Evolutionary conservation across 1,140 invertebrate genomes (phyloP).

Genomic region (Ips typographus): DNA sequence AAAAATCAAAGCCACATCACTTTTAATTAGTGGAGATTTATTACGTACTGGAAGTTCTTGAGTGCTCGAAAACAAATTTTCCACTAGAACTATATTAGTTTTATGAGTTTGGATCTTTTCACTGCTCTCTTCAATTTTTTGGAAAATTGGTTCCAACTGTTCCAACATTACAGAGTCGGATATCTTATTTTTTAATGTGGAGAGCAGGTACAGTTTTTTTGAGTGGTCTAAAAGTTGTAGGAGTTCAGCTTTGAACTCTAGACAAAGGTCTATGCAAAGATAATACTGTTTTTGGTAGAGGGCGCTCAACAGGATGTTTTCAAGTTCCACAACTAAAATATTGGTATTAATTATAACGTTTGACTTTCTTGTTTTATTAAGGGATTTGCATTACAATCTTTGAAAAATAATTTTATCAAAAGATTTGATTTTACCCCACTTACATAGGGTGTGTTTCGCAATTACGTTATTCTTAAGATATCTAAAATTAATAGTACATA

Average conservation of each 20-base stretch:
- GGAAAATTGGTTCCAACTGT: conserved; percentile 39
- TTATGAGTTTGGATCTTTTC: conserved; percentile 24
- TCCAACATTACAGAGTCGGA: conserved; percentile 30
- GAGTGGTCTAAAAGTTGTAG: conserved; percentile 38
- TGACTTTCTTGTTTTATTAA: too few relatives aligned
- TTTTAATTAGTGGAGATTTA: neutral
- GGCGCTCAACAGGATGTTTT: conserved; percentile 43
- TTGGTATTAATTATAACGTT: neutral
- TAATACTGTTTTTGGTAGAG: conserved; percentile 46
- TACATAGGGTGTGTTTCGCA: too few relatives aligned
- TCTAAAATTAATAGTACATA: neutral
- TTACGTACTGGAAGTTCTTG: conserved; percentile 5
- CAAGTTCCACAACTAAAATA: conserved; percentile 39
- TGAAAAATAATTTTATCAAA: too few relatives aligned
- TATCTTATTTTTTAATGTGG: conserved; percentile 44
- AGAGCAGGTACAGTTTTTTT: conserved; percentile 43
- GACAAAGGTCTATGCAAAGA: conserved; percentile 47
- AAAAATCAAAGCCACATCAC: conserved; percentile 16
- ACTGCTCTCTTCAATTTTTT: conserved; percentile 38
- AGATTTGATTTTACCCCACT: too few relatives aligned
- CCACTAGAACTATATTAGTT: conserved; percentile 42
- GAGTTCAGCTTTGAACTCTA: conserved; percentile 41
- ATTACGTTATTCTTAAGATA: too few relatives aligned
- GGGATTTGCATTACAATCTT: too few relatives aligned
- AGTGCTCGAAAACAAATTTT: conserved; percentile 35